These are phyloP conservation scores for Corynorhinus townsendii DNA, from an alignment of 2,113 vertebrate genomes.

Conservation along the genomic window DNA sequence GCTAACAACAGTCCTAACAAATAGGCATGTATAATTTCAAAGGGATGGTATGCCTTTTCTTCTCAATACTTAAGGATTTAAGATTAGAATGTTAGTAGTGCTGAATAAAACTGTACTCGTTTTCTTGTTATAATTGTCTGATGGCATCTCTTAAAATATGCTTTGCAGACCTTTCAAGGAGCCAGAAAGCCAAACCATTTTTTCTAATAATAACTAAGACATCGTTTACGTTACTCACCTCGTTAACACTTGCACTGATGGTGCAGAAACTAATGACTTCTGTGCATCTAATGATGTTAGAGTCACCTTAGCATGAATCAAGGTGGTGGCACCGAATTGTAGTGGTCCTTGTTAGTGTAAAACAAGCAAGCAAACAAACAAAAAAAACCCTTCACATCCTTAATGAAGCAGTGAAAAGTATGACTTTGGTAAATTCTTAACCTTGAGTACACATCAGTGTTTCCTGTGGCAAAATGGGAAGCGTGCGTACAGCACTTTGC, in stretches of 20 bases:
- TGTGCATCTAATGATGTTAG: too few species aligned
- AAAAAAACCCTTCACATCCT: neutral
- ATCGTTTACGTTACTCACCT: neutral
- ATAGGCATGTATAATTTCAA: neutral
- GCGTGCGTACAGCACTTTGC: fast-evolving
- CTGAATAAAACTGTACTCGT: neutral
- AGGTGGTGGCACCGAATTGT: neutral
- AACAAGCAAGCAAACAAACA: neutral
- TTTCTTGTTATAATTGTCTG: neutral
- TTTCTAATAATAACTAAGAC: neutral
- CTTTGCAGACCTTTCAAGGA: neutral
- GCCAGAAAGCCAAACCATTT: neutral
- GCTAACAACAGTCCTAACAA: neutral
- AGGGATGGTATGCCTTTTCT: neutral
- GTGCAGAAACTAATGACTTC: neutral
- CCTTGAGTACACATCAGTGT: neutral
- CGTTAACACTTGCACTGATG: neutral
- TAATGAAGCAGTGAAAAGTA: neutral
- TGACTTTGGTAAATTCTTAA: neutral
- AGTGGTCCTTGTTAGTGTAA: neutral
- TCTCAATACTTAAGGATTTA: neutral
- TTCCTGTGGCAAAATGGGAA: neutral
- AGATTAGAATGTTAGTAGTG: neutral
- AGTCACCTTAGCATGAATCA: neutral
- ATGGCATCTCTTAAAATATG: neutral